Evolutionary conservation across 2,113 vertebrate genomes (phyloP), one percentile per base, ranked within the genome.

Genomic region (Semicossyphus pulcher): DNA sequence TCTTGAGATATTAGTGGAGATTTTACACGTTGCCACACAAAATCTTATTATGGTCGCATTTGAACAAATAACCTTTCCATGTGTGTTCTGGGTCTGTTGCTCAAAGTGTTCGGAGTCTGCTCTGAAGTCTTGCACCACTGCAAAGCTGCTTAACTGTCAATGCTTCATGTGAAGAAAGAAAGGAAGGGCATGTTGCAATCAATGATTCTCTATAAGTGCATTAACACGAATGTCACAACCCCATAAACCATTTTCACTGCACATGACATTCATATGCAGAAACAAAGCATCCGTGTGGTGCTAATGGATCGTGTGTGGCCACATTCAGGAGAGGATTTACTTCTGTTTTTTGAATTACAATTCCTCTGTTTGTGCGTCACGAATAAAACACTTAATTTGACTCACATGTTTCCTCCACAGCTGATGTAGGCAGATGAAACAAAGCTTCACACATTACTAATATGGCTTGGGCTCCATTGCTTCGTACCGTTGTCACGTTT

Each of bases 131-230:
- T 65, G 72, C 28, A 66, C 45, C 23, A 45, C 11, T 5, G 44
- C 49, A 72, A 91, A 90, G 76, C 88, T 57, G 82, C 86, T 92
- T 89, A 90, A 72, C 34, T 23, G 34, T 69, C 25, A 41, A 23
- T 25, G 53, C 18, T 45, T 82, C 80, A 77, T 61, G 52, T 42
- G 31, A 28, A 39, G 28, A 48, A 47, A 29, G 12, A 25, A 57
- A 31, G 36, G 64, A 77, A 59, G 32, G 0, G 4, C 45, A 60
- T 56, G 58, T 67, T 75, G 66, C 41, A 70, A 85, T 59, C 18
- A 68, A 57, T 51, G 31, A 25, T 25, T 72, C 36, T 25, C 18
- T 37, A 49, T 28, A 18, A 39, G 29, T 21, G 9, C 4, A 16
- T 41, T 41, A 12, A 39, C 37, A 18, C 16, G 10, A 14, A 23